Conservation (phyloP, 2,113 vertebrate genomes). For the Ranitomeya imitator region DNA sequence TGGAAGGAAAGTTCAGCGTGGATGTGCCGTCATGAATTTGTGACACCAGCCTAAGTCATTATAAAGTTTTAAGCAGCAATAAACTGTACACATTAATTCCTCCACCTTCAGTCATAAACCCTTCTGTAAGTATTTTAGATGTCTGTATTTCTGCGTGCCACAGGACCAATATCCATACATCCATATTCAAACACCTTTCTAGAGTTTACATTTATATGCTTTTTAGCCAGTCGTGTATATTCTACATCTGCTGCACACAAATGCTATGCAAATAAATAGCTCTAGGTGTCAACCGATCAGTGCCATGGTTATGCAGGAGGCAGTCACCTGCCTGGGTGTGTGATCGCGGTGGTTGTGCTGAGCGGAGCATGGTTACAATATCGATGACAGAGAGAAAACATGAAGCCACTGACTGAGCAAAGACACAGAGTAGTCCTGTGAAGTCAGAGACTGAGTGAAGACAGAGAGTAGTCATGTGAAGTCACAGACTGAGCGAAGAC, state of each 20-base stretch:
- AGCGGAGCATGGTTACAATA: not conserved
- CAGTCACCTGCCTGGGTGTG: not conserved
- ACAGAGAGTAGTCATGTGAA: not conserved
- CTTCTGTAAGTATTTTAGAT: not conserved
- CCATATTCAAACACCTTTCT: not conserved
- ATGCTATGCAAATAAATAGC: not conserved
- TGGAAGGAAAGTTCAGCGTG: too few species aligned
- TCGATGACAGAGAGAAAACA: not conserved
- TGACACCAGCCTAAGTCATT: too few species aligned
- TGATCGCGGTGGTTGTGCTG: not conserved
- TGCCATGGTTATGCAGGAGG: not conserved
- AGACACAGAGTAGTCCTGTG: not conserved
- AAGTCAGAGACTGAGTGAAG: not conserved
- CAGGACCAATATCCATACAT: not conserved
- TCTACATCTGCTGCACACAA: not conserved
- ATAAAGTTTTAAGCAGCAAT: not conserved
- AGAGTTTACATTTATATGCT: not conserved
- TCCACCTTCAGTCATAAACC: not conserved
- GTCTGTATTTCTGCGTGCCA: not conserved
- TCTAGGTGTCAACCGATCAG: not conserved
- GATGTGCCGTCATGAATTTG: too few species aligned
- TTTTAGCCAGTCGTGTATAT: not conserved
- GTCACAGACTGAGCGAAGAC: not conserved
- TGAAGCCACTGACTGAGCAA: not conserved
- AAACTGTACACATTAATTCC: not conserved